Evolutionary conservation across 2,888 invertebrate species (phyloP).

Genomic region (Glyphotaelius pellucidus): DNA sequence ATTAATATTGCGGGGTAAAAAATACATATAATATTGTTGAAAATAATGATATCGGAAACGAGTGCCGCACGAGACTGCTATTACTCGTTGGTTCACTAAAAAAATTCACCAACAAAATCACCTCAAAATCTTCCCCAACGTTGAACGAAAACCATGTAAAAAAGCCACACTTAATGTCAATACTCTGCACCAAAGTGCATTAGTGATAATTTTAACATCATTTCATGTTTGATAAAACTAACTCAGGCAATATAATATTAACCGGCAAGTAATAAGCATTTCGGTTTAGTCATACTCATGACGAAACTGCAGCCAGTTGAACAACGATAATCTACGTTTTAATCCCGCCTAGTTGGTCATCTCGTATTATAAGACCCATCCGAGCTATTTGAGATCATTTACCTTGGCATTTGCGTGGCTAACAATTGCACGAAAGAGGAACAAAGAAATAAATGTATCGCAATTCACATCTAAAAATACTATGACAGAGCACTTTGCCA

Average conservation of each 20-base stretch:
- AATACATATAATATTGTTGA: no score
- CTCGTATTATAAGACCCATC: neutral
- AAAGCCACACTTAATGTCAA: neutral
- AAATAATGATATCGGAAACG: no score
- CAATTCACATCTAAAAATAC: constrained; percentile 19
- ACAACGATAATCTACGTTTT: neutral
- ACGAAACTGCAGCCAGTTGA: neutral
- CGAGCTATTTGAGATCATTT: constrained; percentile 13
- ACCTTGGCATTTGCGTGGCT: constrained; percentile 31
- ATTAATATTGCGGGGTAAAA: no score
- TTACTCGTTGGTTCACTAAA: neutral
- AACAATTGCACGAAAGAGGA: constrained; percentile 14
- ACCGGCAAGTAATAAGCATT: neutral
- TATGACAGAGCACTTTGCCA: constrained; percentile 24
- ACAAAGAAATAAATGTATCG: constrained; percentile 28
- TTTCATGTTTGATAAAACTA: neutral
- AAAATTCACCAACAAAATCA: neutral
- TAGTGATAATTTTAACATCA: neutral
- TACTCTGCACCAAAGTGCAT: neutral
- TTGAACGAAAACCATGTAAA: neutral
- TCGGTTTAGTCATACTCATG: neutral
- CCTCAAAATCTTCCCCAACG: neutral
- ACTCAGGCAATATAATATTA: neutral
- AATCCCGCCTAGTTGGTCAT: neutral
- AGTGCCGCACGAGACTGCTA: no score